phyloP scores from a whole-genome alignment of 2,888 invertebrate species.

The Dilophus febrilis region DNA sequence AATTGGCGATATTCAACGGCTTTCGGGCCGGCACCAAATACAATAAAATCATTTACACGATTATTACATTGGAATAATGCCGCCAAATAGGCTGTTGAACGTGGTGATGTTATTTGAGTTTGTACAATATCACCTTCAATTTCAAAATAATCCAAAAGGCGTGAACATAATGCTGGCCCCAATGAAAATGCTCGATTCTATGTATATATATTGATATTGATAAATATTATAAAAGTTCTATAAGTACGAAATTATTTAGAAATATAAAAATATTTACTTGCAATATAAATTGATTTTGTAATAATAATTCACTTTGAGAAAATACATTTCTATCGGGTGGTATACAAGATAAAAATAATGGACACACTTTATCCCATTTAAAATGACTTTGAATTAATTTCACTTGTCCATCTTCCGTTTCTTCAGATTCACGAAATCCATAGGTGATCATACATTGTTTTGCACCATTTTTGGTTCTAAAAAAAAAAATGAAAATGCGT shows the following conservation, averaged over 20 bases:
- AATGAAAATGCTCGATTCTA: conserved; percentile 67
- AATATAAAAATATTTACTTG: conserved; percentile 28
- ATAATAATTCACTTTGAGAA: conserved; percentile 37
- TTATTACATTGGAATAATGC: conserved; percentile 42
- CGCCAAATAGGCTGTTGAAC: conserved; percentile 63
- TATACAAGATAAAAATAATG: conserved; percentile 36
- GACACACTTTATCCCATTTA: conserved; percentile 32
- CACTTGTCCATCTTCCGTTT: conserved; percentile 9
- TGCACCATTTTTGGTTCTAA: conserved; percentile 14
- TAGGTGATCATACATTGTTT: conserved; percentile 4
- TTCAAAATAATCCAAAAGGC: conserved; percentile 40
- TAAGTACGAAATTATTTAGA: background rate
- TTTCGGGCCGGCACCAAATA: conserved; percentile 38
- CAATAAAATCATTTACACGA: conserved; percentile 39
- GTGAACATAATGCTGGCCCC: conserved; percentile 58
- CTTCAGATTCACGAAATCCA: conserved; percentile 12
- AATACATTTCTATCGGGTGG: conserved; percentile 35
- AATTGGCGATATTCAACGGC: conserved; percentile 45
- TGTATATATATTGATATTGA: background rate
- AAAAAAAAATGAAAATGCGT: background rate
- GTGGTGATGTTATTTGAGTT: conserved; percentile 62
- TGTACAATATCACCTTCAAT: conserved; percentile 59
- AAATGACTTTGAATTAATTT: conserved; percentile 19
- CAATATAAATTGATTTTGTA: conserved; percentile 36
- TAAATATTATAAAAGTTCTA: background rate